Percentiles rank a stretch among this genome's conserved stretches.
Evolutionary conservation across 1,140 invertebrate genomes (phyloP).

Genomic region (Tetramorium simillimum): DNA sequence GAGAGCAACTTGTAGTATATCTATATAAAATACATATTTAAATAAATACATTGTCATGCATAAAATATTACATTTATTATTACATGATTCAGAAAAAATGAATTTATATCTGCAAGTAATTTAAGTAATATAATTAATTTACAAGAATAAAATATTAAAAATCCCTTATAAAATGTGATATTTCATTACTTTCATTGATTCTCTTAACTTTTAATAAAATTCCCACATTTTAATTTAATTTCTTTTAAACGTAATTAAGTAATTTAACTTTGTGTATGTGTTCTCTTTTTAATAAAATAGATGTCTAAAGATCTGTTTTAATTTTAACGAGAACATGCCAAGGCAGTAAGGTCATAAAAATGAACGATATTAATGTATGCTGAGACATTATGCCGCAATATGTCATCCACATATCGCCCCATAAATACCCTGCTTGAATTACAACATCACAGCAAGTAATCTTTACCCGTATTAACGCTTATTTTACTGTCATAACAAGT

Average conservation of each 20-base stretch:
- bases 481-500: not conserved
- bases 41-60: not conserved
- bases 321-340: not conserved
- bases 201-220: not conserved
- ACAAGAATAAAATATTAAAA: not conserved
- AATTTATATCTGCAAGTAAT: not conserved
- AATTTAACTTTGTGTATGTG: too few species aligned
- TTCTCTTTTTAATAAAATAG: not conserved
- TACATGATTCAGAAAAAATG: not conserved
- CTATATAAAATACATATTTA: not conserved
- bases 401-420: not conserved
- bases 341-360: not conserved
- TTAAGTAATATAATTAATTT: not conserved
- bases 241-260: not conserved
- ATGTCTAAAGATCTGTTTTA: not conserved
- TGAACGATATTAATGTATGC: slow-evolving; percentile 14
- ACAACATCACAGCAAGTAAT: slow-evolving; percentile 22
- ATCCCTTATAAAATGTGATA: not conserved
- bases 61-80: slow-evolving; percentile 1
- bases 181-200: not conserved
- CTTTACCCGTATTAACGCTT: slow-evolving; percentile 3
- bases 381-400: slow-evolving; percentile 31
- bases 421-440: slow-evolving; percentile 31
- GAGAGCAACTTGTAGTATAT: not conserved
- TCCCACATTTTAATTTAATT: not conserved